phyloP scores from a whole-genome alignment of 2,888 invertebrate species.

The Phorcus lineatus region DNA sequence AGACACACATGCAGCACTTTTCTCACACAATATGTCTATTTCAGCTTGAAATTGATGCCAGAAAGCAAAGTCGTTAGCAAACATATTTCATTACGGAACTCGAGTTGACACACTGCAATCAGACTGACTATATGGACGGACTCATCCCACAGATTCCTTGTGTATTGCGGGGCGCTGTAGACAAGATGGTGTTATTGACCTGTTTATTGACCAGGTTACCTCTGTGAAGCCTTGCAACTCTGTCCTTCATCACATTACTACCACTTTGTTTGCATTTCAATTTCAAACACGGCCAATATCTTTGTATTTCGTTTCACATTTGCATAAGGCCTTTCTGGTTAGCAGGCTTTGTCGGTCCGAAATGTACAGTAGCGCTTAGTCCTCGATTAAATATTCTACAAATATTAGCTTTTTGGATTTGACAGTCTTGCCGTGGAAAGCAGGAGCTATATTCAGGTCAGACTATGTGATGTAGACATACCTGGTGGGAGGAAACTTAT shows the following conservation, averaged over 20 bases:
- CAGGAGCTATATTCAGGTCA: too few relatives aligned
- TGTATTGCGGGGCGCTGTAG: background rate
- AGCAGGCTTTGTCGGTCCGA: background rate
- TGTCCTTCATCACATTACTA: background rate
- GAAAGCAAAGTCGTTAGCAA: constrained; percentile 2
- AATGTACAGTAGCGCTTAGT: constrained; percentile 12
- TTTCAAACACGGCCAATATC: background rate
- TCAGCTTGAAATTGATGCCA: background rate
- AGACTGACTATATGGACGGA: background rate
- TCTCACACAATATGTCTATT: constrained; percentile 3
- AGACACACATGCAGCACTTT: background rate
- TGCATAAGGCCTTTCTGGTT: constrained; percentile 17
- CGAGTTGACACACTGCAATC: background rate
- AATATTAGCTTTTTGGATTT: constrained; percentile 19
- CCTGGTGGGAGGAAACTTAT: too few relatives aligned
- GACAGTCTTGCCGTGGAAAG: too few relatives aligned
- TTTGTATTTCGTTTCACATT: constrained; percentile 13
- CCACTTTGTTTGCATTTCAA: constrained; percentile 11
- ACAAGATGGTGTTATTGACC: background rate
- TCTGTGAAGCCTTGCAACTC: background rate
- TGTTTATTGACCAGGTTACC: constrained; percentile 7
- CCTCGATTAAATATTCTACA: constrained; percentile 13
- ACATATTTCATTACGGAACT: constrained; percentile 22
- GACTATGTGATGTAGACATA: too few relatives aligned
- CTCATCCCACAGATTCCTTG: background rate